Evolutionary conservation across 2,888 invertebrate species (phyloP), one percentile per base, ranked within the genome.

Genomic region (Anticlea derivata): DNA sequence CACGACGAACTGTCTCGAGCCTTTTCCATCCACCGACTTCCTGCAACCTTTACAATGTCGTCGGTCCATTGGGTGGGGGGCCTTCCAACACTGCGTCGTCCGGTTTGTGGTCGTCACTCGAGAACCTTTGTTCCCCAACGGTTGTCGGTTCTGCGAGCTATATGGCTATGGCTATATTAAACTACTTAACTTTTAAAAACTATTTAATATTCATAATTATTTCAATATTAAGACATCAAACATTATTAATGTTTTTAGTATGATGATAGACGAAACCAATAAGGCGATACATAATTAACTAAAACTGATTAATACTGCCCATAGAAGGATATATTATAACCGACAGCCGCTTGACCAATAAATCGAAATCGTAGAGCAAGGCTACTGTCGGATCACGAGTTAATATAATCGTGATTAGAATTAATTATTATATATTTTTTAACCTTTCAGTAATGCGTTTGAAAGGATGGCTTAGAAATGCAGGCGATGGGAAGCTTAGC

Each of bases 331-430:
- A 31, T 46, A 41, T 17, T 17, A 17, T 4, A 4, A 49, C 24
- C 37, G 51, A 52, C 51, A 41, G 33, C 22, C 44, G 44, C 39
- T 47, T 37, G 47, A 44, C 46, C 50, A 51, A 46, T 46, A 30
- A 30, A 37, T 38, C 29, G 23, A 29, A 26, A 13, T 7, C 22
- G 24, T 17, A 39, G 43, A 26, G 27, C 48, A 44, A 53, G 53
- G 53, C 44, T 29, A 47, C 23, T 13, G 27, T 11, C 31, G 2
- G 34, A 31, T 33, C 46, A 52, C 41, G 41, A 46, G 27, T 44
- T 30, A 45, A 12, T 20, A 33, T 45, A 39, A 40, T 46, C 40
- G 40, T 48, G 47, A 40, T 48, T 40, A 7, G 20, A 38, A 40
- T 48, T 39, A 33, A 40, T 30, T 22, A 37, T 34, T 24, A 31